phyloP scores from a whole-genome alignment of 1,140 invertebrate genomes.

The Drosophila orena region DNA sequence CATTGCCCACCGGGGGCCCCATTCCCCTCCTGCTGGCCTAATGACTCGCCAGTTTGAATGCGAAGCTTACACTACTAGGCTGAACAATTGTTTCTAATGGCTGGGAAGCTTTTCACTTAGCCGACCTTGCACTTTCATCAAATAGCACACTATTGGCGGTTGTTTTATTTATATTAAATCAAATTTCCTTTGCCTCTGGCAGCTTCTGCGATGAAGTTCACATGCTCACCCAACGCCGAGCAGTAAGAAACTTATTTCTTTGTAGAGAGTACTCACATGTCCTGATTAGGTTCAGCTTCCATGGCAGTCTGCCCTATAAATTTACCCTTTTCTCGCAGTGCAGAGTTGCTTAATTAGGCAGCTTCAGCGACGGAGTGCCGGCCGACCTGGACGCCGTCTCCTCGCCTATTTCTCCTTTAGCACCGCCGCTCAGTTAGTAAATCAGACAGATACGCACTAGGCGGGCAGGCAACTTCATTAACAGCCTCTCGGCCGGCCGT shows the following conservation, averaged over 20 bases:
- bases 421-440: slow-evolving; percentile 54
- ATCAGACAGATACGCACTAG: slow-evolving; percentile 48
- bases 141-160: no score
- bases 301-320: neutral
- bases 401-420: slow-evolving; percentile 67
- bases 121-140: neutral
- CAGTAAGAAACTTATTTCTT: neutral
- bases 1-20: neutral
- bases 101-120: neutral
- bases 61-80: slow-evolving; percentile 51
- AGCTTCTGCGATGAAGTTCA: no score
- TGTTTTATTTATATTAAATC: no score
- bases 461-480: slow-evolving; percentile 71
- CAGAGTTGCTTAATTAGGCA: slow-evolving; percentile 75
- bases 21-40: slow-evolving; percentile 49
- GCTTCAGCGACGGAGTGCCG: slow-evolving; percentile 21
- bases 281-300: neutral
- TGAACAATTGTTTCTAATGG: slow-evolving; percentile 6
- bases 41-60: slow-evolving; percentile 78
- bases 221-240: no score
- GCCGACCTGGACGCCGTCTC: slow-evolving; percentile 32
- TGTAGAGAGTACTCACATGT: neutral
- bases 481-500: slow-evolving; percentile 50
- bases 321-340: slow-evolving; percentile 8
- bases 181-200: no score